Evolutionary conservation across 2,888 invertebrate genomes (phyloP).

Genomic region (Melanchra persicariae): DNA sequence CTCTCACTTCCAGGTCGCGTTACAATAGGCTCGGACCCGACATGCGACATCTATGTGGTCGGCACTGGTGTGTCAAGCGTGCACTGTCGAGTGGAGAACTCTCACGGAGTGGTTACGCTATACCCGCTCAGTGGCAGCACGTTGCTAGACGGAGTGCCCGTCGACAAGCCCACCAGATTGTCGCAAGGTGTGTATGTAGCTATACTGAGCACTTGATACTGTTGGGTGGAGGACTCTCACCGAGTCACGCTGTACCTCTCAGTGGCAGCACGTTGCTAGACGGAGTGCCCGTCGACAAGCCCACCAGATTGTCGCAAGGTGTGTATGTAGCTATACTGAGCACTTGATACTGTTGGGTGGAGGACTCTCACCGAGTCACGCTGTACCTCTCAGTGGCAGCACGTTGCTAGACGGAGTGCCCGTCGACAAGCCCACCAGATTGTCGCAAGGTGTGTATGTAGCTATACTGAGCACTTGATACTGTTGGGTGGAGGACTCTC

Average conservation of each 20-base stretch:
- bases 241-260: too few relatives aligned
- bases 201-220: too few relatives aligned
- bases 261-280: too few relatives aligned
- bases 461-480: too few relatives aligned
- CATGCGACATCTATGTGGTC: slow-evolving; percentile 95
- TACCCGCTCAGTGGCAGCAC: slow-evolving; percentile 94
- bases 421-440: too few relatives aligned
- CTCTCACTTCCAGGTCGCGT: slow-evolving; percentile 93
- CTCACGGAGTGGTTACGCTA: slow-evolving; percentile 95
- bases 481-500: too few relatives aligned
- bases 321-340: not conserved
- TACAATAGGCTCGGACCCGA: slow-evolving; percentile 94
- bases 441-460: too few relatives aligned
- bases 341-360: not conserved
- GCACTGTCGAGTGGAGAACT: slow-evolving; percentile 97
- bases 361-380: slow-evolving; percentile 88
- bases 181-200: slow-evolving; percentile 76
- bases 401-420: too few relatives aligned
- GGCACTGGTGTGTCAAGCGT: slow-evolving; percentile 96
- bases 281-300: too few relatives aligned
- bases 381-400: too few relatives aligned
- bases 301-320: not conserved
- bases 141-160: slow-evolving; percentile 93
- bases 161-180: slow-evolving; percentile 93
- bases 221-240: too few relatives aligned